Percentiles rank a stretch among this genome's conserved stretches.
Evolutionary conservation across 2,797 vertebrate genomes (phyloP).

Genomic region (Notoglanidium macrostoma): DNA sequence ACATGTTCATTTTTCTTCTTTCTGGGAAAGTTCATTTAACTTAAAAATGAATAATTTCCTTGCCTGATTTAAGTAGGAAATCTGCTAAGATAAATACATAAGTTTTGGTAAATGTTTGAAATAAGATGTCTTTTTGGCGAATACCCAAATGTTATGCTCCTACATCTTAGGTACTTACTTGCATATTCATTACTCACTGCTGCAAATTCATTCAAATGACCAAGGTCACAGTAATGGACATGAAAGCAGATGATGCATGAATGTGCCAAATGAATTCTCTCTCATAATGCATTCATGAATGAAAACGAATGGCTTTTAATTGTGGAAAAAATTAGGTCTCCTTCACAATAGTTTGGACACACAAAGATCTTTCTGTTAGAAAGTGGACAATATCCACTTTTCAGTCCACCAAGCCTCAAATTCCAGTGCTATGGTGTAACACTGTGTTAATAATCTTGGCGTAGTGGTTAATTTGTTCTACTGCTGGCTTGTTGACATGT

Average conservation of each 20-base stretch:
- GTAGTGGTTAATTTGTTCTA: background rate
- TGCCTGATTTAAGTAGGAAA: background rate
- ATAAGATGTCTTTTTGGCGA: background rate
- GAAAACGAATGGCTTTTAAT: background rate
- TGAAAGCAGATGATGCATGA: conserved; percentile 25
- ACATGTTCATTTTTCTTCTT: background rate
- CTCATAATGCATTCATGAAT: background rate
- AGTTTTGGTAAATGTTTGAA: background rate
- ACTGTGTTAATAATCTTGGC: background rate
- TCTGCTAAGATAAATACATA: background rate
- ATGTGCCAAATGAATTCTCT: background rate
- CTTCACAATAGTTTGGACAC: background rate
- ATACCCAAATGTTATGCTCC: background rate
- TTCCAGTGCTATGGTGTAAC: conserved; percentile 18
- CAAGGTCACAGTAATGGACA: background rate
- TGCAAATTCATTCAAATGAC: background rate
- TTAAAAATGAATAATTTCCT: background rate
- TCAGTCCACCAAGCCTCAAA: background rate
- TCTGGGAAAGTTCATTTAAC: background rate
- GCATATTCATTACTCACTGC: background rate
- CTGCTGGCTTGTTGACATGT: background rate
- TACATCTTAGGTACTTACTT: background rate
- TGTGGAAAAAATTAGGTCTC: background rate
- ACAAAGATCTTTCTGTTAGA: conserved; percentile 41
- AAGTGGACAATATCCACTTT: conserved; percentile 9